phyloP scores from a whole-genome alignment of 2,888 invertebrate species.

The Zhengitettix transpicula region DNA sequence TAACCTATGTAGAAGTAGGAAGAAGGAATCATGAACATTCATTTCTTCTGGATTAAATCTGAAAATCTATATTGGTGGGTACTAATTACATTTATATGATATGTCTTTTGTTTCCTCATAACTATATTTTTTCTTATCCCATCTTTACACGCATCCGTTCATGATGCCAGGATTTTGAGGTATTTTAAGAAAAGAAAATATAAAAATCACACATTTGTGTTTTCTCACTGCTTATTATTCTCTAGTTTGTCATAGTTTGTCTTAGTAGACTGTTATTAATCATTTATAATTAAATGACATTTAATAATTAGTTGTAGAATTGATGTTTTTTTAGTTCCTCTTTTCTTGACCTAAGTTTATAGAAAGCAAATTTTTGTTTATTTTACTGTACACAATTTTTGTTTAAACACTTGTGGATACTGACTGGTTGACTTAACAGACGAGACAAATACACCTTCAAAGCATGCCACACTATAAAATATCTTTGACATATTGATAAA shows the following conservation, averaged over 20 bases:
- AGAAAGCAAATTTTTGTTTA: conserved; percentile 6
- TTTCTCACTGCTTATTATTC: conserved; percentile 1
- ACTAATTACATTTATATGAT: conserved; percentile 7
- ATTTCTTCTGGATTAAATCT: conserved; percentile 22
- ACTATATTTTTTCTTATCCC: conserved; percentile 33
- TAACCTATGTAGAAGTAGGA: not conserved
- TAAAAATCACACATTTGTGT: not conserved
- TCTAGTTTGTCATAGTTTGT: conserved; percentile 1
- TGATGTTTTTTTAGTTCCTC: conserved; percentile 9
- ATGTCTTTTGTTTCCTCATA: conserved; percentile 8
- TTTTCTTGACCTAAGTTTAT: conserved; percentile 3
- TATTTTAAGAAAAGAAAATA: conserved; percentile 32
- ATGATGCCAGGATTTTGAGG: conserved; percentile 70
- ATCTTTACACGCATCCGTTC: conserved; percentile 35
- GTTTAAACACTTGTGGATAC: not conserved
- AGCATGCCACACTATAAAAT: conserved; percentile 1
- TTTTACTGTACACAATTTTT: not conserved
- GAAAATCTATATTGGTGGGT: conserved; percentile 7
- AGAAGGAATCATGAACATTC: conserved; percentile 8
- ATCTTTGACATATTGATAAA: not conserved
- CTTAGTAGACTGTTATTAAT: not conserved
- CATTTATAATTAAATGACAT: not conserved
- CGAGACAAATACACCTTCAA: not conserved
- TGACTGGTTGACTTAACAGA: not conserved
- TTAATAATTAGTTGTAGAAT: conserved; percentile 6